Percentiles rank a stretch among this genome's conserved stretches.
phyloP scores from a whole-genome alignment of 92 coral and sea anemone genomes.

The Pocillopora meandrina region DNA sequence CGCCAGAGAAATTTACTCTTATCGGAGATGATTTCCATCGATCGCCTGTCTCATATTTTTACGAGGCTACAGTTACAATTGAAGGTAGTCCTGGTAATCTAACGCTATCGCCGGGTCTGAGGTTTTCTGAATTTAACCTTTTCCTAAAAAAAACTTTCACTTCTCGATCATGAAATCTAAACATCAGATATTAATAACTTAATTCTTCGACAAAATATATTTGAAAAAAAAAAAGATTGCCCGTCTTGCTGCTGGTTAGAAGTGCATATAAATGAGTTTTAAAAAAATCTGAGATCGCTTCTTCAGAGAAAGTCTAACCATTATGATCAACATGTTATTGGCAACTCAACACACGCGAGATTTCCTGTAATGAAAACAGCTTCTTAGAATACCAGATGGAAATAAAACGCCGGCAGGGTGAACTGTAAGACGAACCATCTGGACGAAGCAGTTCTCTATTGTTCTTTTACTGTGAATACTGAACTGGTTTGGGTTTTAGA shows the following conservation, averaged over 20 bases:
- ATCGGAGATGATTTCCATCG: background rate
- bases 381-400: slow-evolving; percentile 36
- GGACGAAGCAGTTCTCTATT: slow-evolving; percentile 10
- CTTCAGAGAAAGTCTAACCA: background rate
- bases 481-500: slow-evolving; percentile 21
- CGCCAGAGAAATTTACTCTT: background rate
- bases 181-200: slow-evolving; percentile 2
- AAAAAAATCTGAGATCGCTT: slow-evolving; percentile 1
- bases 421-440: slow-evolving; percentile 31
- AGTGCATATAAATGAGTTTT: background rate
- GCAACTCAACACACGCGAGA: background rate
- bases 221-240: background rate
- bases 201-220: background rate
- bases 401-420: slow-evolving; percentile 8
- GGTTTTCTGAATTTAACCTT: slow-evolving; percentile 3
- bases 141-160: background rate
- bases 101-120: background rate
- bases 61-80: background rate
- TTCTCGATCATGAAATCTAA: background rate
- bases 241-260: background rate
- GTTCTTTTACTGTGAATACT: slow-evolving; percentile 8
- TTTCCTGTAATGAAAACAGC: slow-evolving; percentile 16
- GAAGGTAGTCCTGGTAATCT: slow-evolving; percentile 12
- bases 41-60: background rate
- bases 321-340: background rate